Percentiles rank a stretch among this genome's conserved stretches.
phyloP scores from a whole-genome alignment of 2,888 invertebrate species.

The Eumerus sabulonum region DNA sequence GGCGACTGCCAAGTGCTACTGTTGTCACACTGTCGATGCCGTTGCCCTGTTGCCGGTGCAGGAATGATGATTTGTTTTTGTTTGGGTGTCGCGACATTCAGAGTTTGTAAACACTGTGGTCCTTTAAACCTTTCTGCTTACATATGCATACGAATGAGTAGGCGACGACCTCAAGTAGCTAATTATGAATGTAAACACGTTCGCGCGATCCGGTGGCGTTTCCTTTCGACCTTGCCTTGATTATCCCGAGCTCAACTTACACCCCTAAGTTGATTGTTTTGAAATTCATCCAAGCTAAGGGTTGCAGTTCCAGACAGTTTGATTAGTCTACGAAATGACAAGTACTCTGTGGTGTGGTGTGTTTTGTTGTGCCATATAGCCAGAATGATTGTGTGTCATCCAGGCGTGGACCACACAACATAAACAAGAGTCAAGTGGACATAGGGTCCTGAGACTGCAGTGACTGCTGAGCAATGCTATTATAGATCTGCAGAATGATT shows the following conservation, averaged over 20 bases:
- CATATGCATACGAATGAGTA: constrained; percentile 2
- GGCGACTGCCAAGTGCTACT: constrained; percentile 59
- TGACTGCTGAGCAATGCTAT: constrained; percentile 3
- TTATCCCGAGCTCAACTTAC: neutral
- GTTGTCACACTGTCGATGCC: too few species aligned
- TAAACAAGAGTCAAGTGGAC: constrained; percentile 53
- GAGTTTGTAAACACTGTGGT: constrained; percentile 61
- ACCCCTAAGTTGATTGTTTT: constrained; percentile 48
- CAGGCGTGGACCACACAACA: constrained; percentile 45
- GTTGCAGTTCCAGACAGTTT: constrained; percentile 23
- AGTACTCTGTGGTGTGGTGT: constrained; percentile 19
- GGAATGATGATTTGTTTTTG: constrained; percentile 23
- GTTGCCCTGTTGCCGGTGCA: too few species aligned
- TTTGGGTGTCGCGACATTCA: constrained; percentile 67
- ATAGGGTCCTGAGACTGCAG: neutral
- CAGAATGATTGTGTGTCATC: too few species aligned
- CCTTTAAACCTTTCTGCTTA: constrained; percentile 34
- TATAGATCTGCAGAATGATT: constrained; percentile 43
- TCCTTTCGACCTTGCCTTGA: constrained; percentile 29
- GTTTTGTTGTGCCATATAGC: constrained; percentile 22
- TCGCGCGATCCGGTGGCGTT: constrained; percentile 22
- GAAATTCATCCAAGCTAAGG: constrained; percentile 36
- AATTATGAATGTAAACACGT: constrained; percentile 65
- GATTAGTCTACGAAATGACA: constrained; percentile 53
- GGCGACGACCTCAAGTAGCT: constrained; percentile 68